Base-by-base conservation (phyloP, 92 coral and sea anemone genomes). In the Palythoa grandis region DNA sequence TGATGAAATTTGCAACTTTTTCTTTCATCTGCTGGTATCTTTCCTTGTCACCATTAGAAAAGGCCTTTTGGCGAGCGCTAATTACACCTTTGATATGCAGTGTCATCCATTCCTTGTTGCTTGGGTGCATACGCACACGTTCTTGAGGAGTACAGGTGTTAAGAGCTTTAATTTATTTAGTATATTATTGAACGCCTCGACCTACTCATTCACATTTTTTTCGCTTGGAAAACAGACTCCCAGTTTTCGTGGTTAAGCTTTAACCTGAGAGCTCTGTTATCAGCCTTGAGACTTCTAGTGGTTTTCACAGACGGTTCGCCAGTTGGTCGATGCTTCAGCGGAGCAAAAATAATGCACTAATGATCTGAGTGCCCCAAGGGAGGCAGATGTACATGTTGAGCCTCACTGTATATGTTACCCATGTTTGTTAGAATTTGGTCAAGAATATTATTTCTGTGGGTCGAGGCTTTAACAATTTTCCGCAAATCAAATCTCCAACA, bases 371-470 rank as follows among this genome's bases (percentile, higher is more conserved):
- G 80, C 20, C 93, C 89, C n/a, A 91, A 88, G 24, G 89, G 84
- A 52, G 91, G 94, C 67, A 91, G 87, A 79, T 78, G n/a, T n/a
- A n/a, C n/a, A n/a, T n/a, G 91, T 35, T 52, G 74, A 43, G 91
- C 91, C 69, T 65, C 77, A 37, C 84, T 67, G 72, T 88, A 91
- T 52, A n/a, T 63, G 72, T 84, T 56, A 43, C 87, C 87, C 94
- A 85, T 91, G 82, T 91, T 91, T 68, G 93, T 77, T 37, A 88
- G 87, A 66, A 87, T 87, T 76, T 90, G 90, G 87, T 86, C 92
- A 12, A 90, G 86, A 66, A 77, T 87, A 69, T 90, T 90, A 20
- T 77, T 66, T n/a, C 88, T 90, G 74, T 87, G 60, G 24, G 86
- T 82, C 29, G 65, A 60, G 60, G 54, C 78, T 83, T 83, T 70